These are phyloP conservation scores for Sebastes hubbsi DNA, from an alignment of 2,797 vertebrate genomes.

Conservation along the genomic window DNA sequence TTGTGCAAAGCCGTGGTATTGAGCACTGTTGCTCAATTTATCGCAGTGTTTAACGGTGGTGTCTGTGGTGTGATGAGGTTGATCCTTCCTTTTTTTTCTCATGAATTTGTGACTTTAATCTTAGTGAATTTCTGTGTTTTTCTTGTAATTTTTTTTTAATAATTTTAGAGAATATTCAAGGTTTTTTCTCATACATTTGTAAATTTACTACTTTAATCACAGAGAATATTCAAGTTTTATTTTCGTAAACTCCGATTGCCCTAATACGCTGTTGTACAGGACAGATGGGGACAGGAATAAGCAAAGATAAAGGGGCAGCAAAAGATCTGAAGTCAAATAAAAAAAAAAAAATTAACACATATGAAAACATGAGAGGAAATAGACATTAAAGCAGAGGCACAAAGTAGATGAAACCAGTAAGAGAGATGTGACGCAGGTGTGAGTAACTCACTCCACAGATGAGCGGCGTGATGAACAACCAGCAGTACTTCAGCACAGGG, in stretches of 20 bases:
- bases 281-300: not conserved
- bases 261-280: not conserved
- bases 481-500: slow-evolving; percentile 83
- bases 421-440: not conserved
- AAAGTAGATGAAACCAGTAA: not conserved
- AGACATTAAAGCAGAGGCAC: not conserved
- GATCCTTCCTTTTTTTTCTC: not conserved
- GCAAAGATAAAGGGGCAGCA: not conserved
- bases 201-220: too few species aligned
- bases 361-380: not conserved
- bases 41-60: too few species aligned
- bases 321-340: not conserved
- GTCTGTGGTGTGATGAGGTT: too few species aligned
- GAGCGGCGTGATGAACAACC: slow-evolving; percentile 83
- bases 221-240: too few species aligned
- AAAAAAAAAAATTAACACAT: not conserved
- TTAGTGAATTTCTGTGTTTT: too few species aligned
- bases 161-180: too few species aligned
- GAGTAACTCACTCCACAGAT: slow-evolving; percentile 77
- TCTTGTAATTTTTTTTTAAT: accelerated
- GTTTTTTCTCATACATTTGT: too few species aligned
- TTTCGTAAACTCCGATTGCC: too few species aligned
- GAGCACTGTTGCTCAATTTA: too few species aligned
- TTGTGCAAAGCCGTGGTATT: too few species aligned
- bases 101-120: too few species aligned